These are phyloP conservation scores for Heliconius erato DNA, from an alignment of 2,888 invertebrate species.

Conservation along the genomic window DNA sequence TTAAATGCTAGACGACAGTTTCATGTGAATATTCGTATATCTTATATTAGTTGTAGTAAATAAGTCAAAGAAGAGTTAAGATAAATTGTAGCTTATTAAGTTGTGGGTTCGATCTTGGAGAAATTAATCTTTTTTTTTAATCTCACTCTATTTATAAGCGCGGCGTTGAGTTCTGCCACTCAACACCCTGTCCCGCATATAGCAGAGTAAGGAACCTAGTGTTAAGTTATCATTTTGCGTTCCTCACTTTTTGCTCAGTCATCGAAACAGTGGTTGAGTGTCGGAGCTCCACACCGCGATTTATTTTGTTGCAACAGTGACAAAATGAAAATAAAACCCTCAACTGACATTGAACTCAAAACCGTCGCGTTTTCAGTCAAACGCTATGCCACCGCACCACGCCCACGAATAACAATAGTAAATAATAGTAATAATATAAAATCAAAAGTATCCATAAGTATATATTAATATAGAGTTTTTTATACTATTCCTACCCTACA, in stretches of 20 bases:
- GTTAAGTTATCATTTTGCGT: neutral
- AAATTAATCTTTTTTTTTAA: neutral
- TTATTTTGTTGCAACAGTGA: neutral
- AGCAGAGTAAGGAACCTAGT: neutral
- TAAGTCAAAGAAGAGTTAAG: neutral
- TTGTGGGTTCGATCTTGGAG: neutral
- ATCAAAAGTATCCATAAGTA: neutral
- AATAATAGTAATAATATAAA: neutral
- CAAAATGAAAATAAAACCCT: neutral
- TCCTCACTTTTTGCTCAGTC: neutral
- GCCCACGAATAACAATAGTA: neutral
- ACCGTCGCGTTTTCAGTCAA: too few species aligned
- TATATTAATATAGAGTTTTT: neutral
- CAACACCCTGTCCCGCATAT: neutral
- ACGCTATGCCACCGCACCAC: too few species aligned
- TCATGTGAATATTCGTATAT: slow-evolving; percentile 52
- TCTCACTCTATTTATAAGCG: neutral
- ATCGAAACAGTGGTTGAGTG: neutral
- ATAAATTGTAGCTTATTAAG: too few species aligned
- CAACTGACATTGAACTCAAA: too few species aligned
- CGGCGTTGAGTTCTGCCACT: neutral
- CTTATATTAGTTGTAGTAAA: slow-evolving; percentile 47
- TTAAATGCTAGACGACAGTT: slow-evolving; percentile 65
- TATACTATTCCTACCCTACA: neutral
- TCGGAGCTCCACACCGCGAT: neutral